phyloP scores from a whole-genome alignment of 2,888 invertebrate species.

The Copidosoma aretas region DNA sequence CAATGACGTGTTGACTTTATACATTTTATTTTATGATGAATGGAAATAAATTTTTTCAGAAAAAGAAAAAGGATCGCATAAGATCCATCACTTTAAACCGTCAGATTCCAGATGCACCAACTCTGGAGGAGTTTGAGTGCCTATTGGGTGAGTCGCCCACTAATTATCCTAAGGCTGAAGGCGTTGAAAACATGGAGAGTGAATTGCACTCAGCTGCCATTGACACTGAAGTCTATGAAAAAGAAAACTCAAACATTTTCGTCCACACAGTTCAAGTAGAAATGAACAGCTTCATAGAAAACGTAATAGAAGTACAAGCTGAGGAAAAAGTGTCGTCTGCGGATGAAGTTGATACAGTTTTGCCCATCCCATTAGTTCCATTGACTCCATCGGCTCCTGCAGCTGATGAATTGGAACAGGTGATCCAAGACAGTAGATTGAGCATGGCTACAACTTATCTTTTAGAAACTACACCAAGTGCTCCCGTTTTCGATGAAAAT shows the following conservation, averaged over 20 bases:
- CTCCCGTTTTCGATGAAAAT: slow-evolving; percentile 42
- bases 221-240: slow-evolving; percentile 56
- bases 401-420: slow-evolving; percentile 30
- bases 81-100: slow-evolving; percentile 49
- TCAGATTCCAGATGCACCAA: slow-evolving; percentile 59
- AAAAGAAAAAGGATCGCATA: slow-evolving; percentile 56
- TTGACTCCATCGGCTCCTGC: slow-evolving; percentile 36
- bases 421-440: slow-evolving; percentile 1
- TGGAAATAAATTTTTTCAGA: slow-evolving; percentile 11
- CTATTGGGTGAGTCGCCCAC: slow-evolving; percentile 59
- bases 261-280: slow-evolving; percentile 24
- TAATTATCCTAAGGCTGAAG: slow-evolving; percentile 59
- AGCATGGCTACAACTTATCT: slow-evolving; percentile 44
- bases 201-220: slow-evolving; percentile 60
- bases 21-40: background rate
- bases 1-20: too few species aligned
- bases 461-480: slow-evolving; percentile 41
- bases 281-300: background rate
- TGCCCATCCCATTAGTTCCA: background rate
- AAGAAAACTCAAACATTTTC: slow-evolving; percentile 44
- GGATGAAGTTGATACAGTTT: slow-evolving; percentile 32
- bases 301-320: background rate
- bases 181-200: slow-evolving; percentile 60
- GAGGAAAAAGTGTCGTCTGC: slow-evolving; percentile 10
- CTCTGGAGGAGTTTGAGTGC: slow-evolving; percentile 59